Conservation (phyloP, 2,797 vertebrate species). For the Hephaestus fuliginosus region DNA sequence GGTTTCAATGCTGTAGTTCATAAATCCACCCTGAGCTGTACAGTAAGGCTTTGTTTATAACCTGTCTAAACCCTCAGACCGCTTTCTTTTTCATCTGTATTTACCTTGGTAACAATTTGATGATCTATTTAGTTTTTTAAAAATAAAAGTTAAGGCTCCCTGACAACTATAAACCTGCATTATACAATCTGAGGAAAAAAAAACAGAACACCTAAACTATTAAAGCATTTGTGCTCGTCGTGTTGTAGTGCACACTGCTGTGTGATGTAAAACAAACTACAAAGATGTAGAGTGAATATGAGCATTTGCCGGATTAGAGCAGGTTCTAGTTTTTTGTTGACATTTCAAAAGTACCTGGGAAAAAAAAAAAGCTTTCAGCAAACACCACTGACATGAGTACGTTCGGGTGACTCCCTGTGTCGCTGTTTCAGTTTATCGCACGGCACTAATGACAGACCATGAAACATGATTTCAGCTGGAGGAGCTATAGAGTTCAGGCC, state of each 20-base stretch:
- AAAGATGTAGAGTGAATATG: background rate
- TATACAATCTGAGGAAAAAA: background rate
- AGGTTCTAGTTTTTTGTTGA: background rate
- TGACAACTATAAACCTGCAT: background rate
- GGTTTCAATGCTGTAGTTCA: background rate
- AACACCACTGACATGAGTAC: conserved; percentile 1
- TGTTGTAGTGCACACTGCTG: background rate
- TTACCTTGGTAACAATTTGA: background rate
- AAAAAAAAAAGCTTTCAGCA: background rate
- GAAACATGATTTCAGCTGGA: conserved; percentile 49
- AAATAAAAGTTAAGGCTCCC: background rate
- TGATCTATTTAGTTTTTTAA: background rate
- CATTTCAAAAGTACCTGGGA: background rate
- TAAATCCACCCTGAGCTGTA: background rate
- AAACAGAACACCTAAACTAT: too few relatives aligned
- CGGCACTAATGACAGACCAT: conserved; percentile 26
- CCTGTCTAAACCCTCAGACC: background rate
- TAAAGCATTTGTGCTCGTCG: background rate
- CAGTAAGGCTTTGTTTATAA: background rate
- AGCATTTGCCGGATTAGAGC: background rate
- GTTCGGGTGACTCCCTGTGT: conserved; percentile 22
- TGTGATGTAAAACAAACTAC: too few relatives aligned
- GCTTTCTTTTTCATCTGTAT: background rate
- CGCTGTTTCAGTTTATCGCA: conserved; percentile 7
- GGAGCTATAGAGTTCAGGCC: conserved; percentile 34